These are phyloP conservation scores for Paedocypris micromegethes DNA, from an alignment of 2,797 vertebrate species.

Conservation along the genomic window DNA sequence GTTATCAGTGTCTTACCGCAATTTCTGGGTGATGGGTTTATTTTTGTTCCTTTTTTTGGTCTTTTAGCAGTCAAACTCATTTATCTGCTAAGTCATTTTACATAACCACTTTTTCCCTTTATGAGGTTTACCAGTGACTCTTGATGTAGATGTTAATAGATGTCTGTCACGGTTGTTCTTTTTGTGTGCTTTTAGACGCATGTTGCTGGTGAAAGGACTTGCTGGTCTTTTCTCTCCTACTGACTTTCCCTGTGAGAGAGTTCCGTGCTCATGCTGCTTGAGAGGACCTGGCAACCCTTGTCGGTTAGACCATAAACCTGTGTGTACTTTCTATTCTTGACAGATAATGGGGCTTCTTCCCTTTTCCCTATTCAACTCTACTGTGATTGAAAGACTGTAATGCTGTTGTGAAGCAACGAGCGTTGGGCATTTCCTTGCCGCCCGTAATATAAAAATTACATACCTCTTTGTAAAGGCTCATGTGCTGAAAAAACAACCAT, in stretches of 20 bases:
- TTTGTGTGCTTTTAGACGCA: conserved; percentile 32
- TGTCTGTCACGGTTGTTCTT: conserved; percentile 17
- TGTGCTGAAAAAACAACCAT: conserved; percentile 49
- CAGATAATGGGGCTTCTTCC: conserved; percentile 42
- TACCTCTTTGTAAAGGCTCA: conserved; percentile 34
- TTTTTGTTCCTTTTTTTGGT: conserved; percentile 37
- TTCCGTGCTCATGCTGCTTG: conserved; percentile 29
- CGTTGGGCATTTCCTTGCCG: conserved; percentile 39
- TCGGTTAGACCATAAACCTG: conserved; percentile 36
- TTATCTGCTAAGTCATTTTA: too few relatives aligned
- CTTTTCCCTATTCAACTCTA: conserved; percentile 44
- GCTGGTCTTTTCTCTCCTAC: conserved; percentile 25
- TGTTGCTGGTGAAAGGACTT: conserved; percentile 33
- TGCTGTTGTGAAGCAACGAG: conserved; percentile 50
- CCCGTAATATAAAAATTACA: conserved; percentile 44
- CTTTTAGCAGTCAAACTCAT: too few relatives aligned
- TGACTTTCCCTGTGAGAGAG: conserved; percentile 9
- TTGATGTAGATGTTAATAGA: conserved; percentile 53
- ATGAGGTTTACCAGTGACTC: conserved; percentile 58
- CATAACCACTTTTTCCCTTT: too few relatives aligned
- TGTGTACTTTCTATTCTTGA: conserved; percentile 39
- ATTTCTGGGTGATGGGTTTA: conserved; percentile 44
- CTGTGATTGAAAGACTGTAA: conserved; percentile 58
- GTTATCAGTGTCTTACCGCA: conserved; percentile 45
- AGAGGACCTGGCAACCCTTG: conserved; percentile 24